phyloP scores from a whole-genome alignment of 2,888 invertebrate genomes.

The Drosophila algonquin region DNA sequence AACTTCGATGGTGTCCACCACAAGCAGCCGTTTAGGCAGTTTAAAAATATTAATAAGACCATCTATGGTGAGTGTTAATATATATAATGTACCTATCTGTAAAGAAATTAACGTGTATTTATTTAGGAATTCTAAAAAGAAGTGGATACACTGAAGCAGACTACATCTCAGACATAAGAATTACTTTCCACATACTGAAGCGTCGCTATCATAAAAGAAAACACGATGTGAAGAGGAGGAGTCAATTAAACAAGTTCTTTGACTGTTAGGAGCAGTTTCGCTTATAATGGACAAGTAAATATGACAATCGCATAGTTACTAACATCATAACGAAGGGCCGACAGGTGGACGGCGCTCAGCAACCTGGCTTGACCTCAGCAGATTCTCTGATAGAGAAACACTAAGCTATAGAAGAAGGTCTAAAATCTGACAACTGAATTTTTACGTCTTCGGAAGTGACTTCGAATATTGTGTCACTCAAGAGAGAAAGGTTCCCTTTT shows the following conservation, averaged over 20 bases:
- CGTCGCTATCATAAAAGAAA: constrained; percentile 21
- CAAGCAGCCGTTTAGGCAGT: constrained; percentile 35
- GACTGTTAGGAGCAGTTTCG: not conserved
- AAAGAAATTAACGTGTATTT: not conserved
- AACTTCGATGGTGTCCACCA: constrained; percentile 27
- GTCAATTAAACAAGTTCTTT: not conserved
- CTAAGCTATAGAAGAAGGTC: too few relatives aligned
- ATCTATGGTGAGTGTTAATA: constrained; percentile 21
- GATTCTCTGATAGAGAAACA: too few relatives aligned
- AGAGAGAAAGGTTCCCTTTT: too few relatives aligned
- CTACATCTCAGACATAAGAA: constrained; percentile 30
- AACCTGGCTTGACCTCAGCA: too few relatives aligned
- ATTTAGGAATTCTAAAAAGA: constrained; percentile 25
- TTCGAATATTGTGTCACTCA: too few relatives aligned
- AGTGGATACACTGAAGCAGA: constrained; percentile 24
- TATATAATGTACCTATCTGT: not conserved
- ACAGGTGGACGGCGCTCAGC: not conserved
- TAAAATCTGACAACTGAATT: too few relatives aligned
- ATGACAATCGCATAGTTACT: not conserved
- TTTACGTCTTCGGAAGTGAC: too few relatives aligned
- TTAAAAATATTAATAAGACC: constrained; percentile 31
- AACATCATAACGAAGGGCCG: not conserved
- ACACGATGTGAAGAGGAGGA: constrained; percentile 6
- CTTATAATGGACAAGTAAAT: not conserved
- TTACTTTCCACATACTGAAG: constrained; percentile 20